A percentile compares a stretch with the other conserved stretches of the same genome.
These are phyloP conservation scores for Drosophila melanosoma DNA, from an alignment of 2,888 invertebrate species.

Conservation along the genomic window DNA sequence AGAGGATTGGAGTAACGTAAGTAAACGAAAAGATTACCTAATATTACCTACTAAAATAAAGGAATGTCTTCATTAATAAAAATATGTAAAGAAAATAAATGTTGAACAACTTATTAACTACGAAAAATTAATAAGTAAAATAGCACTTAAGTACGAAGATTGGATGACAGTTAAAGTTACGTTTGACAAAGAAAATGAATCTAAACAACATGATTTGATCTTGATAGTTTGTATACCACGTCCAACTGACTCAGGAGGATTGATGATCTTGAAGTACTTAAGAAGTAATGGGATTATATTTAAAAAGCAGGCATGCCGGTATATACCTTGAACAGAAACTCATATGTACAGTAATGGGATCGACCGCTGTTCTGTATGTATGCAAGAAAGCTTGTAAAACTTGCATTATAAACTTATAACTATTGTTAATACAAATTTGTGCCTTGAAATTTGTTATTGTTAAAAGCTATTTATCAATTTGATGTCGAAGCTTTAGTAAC, in stretches of 20 bases:
- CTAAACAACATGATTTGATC: background rate
- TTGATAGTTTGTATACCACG: background rate
- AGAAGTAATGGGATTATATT: background rate
- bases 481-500: background rate
- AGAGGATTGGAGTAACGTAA: background rate
- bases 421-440: background rate
- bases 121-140: background rate
- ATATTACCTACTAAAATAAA: background rate
- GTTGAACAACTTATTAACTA: background rate
- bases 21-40: background rate
- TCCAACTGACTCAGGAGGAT: background rate
- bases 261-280: background rate
- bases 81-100: background rate
- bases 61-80: background rate
- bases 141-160: rapidly evolving
- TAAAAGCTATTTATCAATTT: background rate
- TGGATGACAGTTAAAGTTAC: background rate
- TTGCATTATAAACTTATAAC: too few relatives aligned
- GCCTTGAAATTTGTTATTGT: background rate
- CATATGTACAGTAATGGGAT: background rate
- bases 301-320: background rate
- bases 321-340: background rate
- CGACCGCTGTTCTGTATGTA: background rate
- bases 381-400: too few relatives aligned
- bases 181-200: background rate